Conservation (phyloP, 2,113 vertebrate species). For the Heterochromis multidens region DNA sequence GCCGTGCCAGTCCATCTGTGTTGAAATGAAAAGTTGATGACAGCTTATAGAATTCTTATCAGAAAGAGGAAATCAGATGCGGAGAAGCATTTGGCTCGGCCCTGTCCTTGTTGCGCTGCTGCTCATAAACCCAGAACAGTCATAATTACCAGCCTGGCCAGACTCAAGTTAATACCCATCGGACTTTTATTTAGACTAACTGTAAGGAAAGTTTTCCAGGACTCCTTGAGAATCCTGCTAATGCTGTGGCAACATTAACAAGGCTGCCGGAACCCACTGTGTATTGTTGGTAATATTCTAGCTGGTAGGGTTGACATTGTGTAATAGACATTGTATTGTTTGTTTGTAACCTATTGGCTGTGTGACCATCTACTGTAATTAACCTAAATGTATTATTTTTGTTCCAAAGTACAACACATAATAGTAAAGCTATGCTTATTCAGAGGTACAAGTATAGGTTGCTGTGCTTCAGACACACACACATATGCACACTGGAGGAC, state of each 20-base stretch:
- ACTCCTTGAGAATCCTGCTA: conserved; percentile 51
- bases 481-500: neutral
- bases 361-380: conserved; percentile 15
- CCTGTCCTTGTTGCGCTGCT: neutral
- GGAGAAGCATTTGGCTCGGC: conserved; percentile 1
- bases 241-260: conserved; percentile 34
- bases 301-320: neutral
- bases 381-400: conserved; percentile 16
- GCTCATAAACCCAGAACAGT: conserved; percentile 38
- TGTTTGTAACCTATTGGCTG: neutral
- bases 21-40: conserved; percentile 53
- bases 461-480: conserved; percentile 6
- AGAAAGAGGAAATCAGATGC: conserved; percentile 29
- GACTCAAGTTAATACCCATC: conserved; percentile 39
- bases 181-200: conserved; percentile 63
- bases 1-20: conserved; percentile 58
- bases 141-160: conserved; percentile 35
- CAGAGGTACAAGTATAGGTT: conserved; percentile 2
- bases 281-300: conserved; percentile 21
- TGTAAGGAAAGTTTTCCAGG: conserved; percentile 65
- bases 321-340: conserved; percentile 3
- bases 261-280: conserved; percentile 15
- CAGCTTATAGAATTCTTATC: conserved; percentile 40
- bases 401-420: neutral
- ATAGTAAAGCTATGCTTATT: neutral